Base-by-base conservation (phyloP, 1,140 invertebrate species). In the Gyrodactylus bullatarudis region DNA sequence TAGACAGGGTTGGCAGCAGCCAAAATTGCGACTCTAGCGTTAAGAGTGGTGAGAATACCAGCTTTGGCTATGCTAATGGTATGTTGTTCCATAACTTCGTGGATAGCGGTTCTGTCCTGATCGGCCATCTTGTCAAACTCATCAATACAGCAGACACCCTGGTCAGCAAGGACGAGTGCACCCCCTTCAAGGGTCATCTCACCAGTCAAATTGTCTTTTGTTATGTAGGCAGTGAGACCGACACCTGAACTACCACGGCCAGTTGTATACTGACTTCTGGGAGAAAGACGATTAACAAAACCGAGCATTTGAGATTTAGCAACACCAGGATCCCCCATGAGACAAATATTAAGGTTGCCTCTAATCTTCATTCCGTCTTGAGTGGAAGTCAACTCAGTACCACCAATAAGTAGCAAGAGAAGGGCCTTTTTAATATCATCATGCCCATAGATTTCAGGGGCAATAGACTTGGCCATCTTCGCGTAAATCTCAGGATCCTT, bases 81-180 rank as follows among this genome's bases (percentile, higher is more conserved):
- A 82, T 99, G 95, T 78, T 99, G 95, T 83, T 99, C 95, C 95
- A 99, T 99, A 1, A 84, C 83, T 83, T 99, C 95, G 79, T 99
- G 95, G 77, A 99, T 97, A 68, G 94, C 90, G 0, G 91, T 95
- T 77, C 93, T 21, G 68, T 96, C 92, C 20, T 80, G 78, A 73
- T 95, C 91, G 16, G 89, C 86, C 91, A 96, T 95, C 83, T 99
- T 99, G 81, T 99, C 95, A 82, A 99, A 99, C 82, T 99, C 95
- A 79, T 98, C 94, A 80, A 99, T 99, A 79, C 94, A 98, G 79
- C 94, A 98, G 34, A 98, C 88, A 23, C 95, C 85, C 78, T 91
- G 87, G 83, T 99, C 95, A 20, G 94, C 94, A 69, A 99, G 79
- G 19, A 99, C 94, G 0, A 99, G 81, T n/a, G 94, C 91, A 23